Evolutionary conservation across 2,797 vertebrate species (phyloP), one percentile per base, ranked within the genome.

Genomic region (Diglossa cyanea): DNA sequence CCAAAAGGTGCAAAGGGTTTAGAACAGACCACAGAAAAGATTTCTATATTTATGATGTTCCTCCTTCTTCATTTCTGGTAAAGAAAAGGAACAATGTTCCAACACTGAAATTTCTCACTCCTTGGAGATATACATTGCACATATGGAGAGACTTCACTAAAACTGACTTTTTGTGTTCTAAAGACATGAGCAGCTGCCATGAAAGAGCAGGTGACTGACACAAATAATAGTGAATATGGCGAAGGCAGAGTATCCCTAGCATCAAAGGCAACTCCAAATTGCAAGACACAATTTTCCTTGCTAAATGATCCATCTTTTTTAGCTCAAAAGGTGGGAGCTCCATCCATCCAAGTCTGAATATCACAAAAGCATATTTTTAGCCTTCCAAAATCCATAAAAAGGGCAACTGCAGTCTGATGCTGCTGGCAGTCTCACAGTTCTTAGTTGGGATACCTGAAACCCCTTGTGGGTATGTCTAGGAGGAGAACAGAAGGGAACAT

Each of bases 221-320:
- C 1, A 2, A 83, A 19, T 66, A 91, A 81, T 35, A 91, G 72
- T 45, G 48, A 45, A 61, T 79, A 88, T 48, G 50, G 79, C 70
- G 74, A 95, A 73, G 83, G 42, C 79, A 82, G 51, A 79, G 68
- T 13, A 74, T 50, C n/a, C 24, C 13, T 16, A 79, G 63, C 50
- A 95, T 71, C 77, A 93, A 76, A 83, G 39, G 75, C 84, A 93
- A 86, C 44, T 84, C 37, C 74, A 71, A 88, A 88, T 33, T 90
- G 50, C 16, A 35, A 33, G 51, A 73, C 25, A 58, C 16, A 61
- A 77, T 82, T 74, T 83, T 17, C 44, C 18, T 72, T 51, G 31
- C 37, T 76, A 77, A 86, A 78, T 39, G 35, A 65, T 67, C 20
- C 2, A 2, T 42, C 53, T 74, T 74, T 48, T 71, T 48, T 28